Evolutionary conservation across 2,888 invertebrate species (phyloP).

Genomic region (Drosophila ustulata): DNA sequence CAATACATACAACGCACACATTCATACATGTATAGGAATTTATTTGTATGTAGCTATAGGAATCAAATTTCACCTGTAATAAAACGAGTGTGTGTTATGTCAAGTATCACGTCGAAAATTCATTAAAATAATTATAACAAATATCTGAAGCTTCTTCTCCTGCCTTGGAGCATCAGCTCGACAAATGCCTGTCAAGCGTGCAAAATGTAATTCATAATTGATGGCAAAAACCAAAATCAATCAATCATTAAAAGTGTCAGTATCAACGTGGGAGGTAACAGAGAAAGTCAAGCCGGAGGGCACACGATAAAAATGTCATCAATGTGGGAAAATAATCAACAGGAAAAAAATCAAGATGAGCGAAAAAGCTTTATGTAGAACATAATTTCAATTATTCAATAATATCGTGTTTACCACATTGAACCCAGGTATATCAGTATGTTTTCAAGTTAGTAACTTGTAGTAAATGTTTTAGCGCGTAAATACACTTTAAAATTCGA

Average conservation of each 20-base stretch:
- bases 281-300: slow-evolving; percentile 4
- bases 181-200: slow-evolving; percentile 69
- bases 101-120: slow-evolving; percentile 64
- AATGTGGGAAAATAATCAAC: slow-evolving; percentile 17
- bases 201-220: slow-evolving; percentile 78
- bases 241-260: slow-evolving; percentile 80
- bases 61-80: slow-evolving; percentile 46
- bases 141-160: slow-evolving; percentile 18
- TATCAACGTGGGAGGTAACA: slow-evolving; percentile 10
- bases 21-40: not conserved
- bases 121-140: slow-evolving; percentile 75
- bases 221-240: slow-evolving; percentile 73
- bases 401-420: slow-evolving; percentile 7
- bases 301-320: slow-evolving; percentile 36
- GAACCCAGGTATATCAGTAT: not conserved
- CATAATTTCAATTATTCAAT: slow-evolving; percentile 13
- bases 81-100: slow-evolving; percentile 23
- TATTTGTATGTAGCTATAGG: not conserved
- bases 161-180: slow-evolving; percentile 7
- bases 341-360: not conserved
- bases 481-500: slow-evolving; percentile 27
- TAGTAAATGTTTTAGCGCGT: not conserved
- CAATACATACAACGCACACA: slow-evolving; percentile 10
- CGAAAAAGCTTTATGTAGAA: slow-evolving; percentile 4
- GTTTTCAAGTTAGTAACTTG: not conserved